Percentiles rank a stretch among this genome's conserved stretches.
Conservation (phyloP, 2,797 vertebrate genomes). For the Coilia nasus region DNA sequence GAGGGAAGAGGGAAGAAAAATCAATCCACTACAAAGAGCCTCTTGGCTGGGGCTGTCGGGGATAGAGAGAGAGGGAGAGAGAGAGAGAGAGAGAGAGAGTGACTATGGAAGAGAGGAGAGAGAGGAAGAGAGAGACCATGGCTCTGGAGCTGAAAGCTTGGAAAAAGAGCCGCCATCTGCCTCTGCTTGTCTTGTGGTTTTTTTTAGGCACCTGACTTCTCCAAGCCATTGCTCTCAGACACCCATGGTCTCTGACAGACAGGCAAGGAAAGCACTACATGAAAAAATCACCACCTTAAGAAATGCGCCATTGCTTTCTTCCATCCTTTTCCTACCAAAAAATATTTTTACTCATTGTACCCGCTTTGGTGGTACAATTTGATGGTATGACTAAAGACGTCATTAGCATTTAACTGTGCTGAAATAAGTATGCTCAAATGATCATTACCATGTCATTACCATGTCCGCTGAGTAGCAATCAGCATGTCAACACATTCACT, state of each 20-base stretch:
- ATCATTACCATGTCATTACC: conserved; percentile 8
- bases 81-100: background rate
- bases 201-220: conserved; percentile 4
- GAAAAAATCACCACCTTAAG: conserved; percentile 41
- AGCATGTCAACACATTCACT: conserved; percentile 11
- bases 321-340: background rate
- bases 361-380: background rate
- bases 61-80: conserved; percentile 10
- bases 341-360: conserved; percentile 32
- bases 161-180: background rate
- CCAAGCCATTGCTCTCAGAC: conserved; percentile 26
- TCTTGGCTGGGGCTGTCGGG: conserved; percentile 68
- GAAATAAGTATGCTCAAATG: conserved; percentile 8
- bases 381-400: background rate
- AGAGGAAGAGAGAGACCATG: conserved; percentile 10
- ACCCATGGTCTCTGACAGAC: conserved; percentile 14
- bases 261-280: conserved; percentile 23
- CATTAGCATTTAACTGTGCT: background rate
- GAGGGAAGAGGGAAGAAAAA: conserved; percentile 83
- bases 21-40: conserved; percentile 85
- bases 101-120: background rate
- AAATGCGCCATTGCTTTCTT: conserved; percentile 27
- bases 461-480: conserved; percentile 1
- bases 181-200: conserved; percentile 33
- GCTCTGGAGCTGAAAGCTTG: conserved; percentile 45